A percentile compares a stretch with the other conserved stretches of the same genome.
Conservation (phyloP, 2,113 vertebrate species). For the Malurus elegans region DNA sequence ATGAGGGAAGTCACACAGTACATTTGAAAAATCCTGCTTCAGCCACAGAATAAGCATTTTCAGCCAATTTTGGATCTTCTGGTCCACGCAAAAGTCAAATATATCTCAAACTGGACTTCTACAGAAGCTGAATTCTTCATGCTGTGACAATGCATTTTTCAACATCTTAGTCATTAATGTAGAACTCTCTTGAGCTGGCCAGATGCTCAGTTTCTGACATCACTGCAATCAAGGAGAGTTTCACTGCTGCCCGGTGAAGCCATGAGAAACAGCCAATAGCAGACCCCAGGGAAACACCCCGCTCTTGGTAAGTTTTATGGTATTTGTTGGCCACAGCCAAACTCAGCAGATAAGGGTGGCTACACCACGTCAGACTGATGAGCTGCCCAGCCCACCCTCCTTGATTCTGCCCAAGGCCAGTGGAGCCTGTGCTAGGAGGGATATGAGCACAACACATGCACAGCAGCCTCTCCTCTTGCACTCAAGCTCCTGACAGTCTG, state of each 20-base stretch:
- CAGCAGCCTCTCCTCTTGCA: background rate
- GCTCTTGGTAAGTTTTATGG: background rate
- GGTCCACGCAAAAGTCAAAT: background rate
- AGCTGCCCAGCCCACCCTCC: background rate
- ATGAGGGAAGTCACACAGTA: background rate
- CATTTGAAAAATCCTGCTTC: background rate
- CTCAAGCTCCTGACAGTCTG: background rate
- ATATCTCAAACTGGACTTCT: background rate
- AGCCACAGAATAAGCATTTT: background rate
- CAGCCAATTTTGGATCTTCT: background rate
- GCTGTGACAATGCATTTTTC: background rate
- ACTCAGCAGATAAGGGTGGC: background rate
- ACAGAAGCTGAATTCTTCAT: background rate
- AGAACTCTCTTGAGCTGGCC: background rate
- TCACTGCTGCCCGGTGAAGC: background rate
- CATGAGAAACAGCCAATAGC: background rate
- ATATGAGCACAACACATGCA: rapidly evolving
- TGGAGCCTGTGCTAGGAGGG: background rate
- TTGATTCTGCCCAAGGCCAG: rapidly evolving
- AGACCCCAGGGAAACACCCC: background rate
- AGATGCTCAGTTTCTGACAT: background rate
- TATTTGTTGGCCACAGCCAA: background rate
- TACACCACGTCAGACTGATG: rapidly evolving
- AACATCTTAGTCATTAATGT: background rate
- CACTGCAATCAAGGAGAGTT: background rate